phyloP scores from a whole-genome alignment of 2,797 vertebrate genomes.

The Pipistrellus pygmaeus region DNA sequence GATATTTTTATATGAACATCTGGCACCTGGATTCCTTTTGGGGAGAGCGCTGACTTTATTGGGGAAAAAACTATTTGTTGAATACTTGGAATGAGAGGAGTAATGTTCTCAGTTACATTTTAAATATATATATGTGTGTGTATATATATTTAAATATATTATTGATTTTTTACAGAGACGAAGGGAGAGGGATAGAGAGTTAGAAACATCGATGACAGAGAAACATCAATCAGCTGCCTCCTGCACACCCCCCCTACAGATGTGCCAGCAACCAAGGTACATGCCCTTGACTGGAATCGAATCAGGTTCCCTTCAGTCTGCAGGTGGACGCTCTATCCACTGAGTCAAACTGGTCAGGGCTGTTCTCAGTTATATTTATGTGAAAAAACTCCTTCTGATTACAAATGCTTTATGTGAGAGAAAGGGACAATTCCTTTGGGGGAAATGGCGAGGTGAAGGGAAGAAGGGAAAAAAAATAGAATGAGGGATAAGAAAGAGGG shows the following conservation, averaged over 20 bases:
- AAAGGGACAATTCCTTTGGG: not conserved
- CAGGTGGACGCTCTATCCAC: too few species aligned
- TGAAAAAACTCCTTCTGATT: not conserved
- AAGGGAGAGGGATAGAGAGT: too few species aligned
- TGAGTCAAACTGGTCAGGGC: too few species aligned
- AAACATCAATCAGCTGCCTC: too few species aligned
- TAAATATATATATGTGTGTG: too few species aligned
- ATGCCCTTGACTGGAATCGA: too few species aligned
- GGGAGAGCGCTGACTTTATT: not conserved
- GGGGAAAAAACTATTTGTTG: not conserved
- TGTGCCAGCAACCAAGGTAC: too few species aligned
- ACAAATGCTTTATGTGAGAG: not conserved
- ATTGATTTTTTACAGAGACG: too few species aligned
- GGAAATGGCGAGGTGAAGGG: not conserved
- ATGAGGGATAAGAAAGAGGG: not conserved
- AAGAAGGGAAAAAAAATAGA: not conserved
- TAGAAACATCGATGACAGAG: too few species aligned
- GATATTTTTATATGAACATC: constrained; percentile 65
- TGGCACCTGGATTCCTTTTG: constrained; percentile 59
- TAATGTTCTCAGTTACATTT: not conserved
- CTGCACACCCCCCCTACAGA: too few species aligned
- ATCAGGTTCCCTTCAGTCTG: too few species aligned
- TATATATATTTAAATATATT: too few species aligned
- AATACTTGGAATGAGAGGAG: not conserved
- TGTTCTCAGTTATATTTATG: not conserved